These are phyloP conservation scores for Coelogynopora nodosa DNA, from an alignment of 2,888 invertebrate genomes.

Conservation along the genomic window DNA sequence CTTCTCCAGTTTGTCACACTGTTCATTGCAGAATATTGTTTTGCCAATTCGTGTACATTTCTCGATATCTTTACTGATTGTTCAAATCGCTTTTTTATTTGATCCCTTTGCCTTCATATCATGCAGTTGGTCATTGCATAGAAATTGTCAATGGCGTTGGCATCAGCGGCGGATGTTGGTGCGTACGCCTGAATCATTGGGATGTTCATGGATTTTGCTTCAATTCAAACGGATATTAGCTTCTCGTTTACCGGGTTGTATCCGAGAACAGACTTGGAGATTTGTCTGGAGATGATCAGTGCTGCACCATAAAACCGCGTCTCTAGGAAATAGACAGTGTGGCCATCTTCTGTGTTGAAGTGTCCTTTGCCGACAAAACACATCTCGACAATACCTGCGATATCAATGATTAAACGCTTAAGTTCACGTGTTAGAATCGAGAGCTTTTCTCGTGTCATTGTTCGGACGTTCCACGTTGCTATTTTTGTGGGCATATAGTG, in stretches of 20 bases:
- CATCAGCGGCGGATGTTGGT: slow-evolving; percentile 45
- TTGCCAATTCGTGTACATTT: not conserved
- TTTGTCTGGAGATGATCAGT: too few species aligned
- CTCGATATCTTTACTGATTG: not conserved
- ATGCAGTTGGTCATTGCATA: not conserved
- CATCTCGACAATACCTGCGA: not conserved
- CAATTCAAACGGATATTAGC: too few species aligned
- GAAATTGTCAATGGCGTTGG: slow-evolving; percentile 38
- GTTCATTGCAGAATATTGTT: not conserved
- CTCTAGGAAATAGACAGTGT: too few species aligned
- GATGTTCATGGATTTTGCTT: too few species aligned
- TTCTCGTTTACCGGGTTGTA: too few species aligned
- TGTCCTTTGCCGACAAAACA: too few species aligned
- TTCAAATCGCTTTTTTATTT: not conserved
- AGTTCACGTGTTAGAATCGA: not conserved
- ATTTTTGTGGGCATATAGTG: not conserved
- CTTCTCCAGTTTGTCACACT: not conserved
- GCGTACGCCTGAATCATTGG: slow-evolving; percentile 48
- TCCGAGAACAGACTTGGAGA: too few species aligned
- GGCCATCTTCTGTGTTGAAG: too few species aligned
- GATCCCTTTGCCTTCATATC: too few species aligned
- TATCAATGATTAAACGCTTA: not conserved
- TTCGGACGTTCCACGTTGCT: not conserved
- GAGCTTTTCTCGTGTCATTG: not conserved
- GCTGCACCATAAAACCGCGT: too few species aligned